Percentiles rank a stretch among this genome's conserved stretches.
Evolutionary conservation across 2,113 vertebrate genomes (phyloP).

Genomic region (Dicentrarchus labrax): DNA sequence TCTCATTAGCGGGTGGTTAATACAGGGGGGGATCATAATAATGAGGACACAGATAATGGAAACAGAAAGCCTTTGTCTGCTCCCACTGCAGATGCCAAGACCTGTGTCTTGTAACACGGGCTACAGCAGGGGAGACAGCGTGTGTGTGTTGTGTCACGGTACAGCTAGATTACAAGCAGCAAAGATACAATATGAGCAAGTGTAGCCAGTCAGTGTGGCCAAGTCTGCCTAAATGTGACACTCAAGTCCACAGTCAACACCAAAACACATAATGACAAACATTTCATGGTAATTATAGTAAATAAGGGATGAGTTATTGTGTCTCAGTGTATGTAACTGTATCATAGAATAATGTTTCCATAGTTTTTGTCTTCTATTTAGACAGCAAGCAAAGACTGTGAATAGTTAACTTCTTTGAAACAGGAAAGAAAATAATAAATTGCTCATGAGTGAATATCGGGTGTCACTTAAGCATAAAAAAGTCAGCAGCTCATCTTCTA

Average conservation of each 20-base stretch:
- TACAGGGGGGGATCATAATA: conserved; percentile 68
- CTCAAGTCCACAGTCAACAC: background rate
- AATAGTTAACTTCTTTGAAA: background rate
- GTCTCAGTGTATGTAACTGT: background rate
- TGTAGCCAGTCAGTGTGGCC: background rate
- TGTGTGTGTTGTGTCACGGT: conserved; percentile 31
- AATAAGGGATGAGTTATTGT: background rate
- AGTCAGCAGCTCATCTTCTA: conserved; percentile 1
- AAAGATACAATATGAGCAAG: conserved; percentile 16
- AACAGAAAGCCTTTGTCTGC: conserved; percentile 60
- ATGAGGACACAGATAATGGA: conserved; percentile 73
- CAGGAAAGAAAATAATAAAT: background rate
- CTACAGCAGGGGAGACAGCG: conserved; percentile 22
- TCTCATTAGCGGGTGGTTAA: conserved; percentile 73
- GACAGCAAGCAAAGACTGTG: background rate
- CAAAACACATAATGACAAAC: background rate
- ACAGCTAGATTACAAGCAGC: conserved; percentile 25
- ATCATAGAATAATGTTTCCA: background rate
- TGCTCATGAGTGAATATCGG: conserved; percentile 3
- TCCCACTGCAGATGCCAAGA: conserved; percentile 47
- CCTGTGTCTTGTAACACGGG: conserved; percentile 32
- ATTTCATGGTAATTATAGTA: background rate
- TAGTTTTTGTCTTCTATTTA: background rate
- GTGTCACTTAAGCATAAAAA: conserved; percentile 5
- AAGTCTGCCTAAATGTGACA: background rate